Percentiles rank a stretch among this genome's conserved stretches.
Conservation (phyloP, 2,888 invertebrate genomes). For the Proisotoma minuta region DNA sequence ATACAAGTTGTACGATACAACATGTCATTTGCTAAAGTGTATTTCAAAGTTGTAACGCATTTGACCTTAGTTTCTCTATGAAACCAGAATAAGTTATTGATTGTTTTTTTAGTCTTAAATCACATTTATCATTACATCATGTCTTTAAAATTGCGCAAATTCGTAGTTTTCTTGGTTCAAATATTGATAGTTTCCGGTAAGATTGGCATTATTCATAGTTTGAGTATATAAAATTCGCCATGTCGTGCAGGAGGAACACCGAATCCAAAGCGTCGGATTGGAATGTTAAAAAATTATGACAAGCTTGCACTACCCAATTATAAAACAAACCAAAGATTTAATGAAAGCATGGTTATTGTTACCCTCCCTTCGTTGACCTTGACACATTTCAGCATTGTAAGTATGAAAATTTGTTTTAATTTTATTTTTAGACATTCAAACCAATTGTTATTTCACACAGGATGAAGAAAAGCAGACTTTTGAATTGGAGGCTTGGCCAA, state of each 20-base stretch:
- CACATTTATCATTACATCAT: too few relatives aligned
- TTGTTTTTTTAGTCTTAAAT: too few relatives aligned
- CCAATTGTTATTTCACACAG: conserved; percentile 14
- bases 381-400: conserved; percentile 42
- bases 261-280: conserved; percentile 35
- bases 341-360: conserved; percentile 23
- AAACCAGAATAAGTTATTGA: too few relatives aligned
- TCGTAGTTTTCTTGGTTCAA: too few relatives aligned
- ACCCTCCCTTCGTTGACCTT: conserved; percentile 36
- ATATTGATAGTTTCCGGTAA: conserved; percentile 1
- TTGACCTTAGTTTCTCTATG: too few relatives aligned
- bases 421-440: not conserved
- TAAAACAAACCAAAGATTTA: not conserved
- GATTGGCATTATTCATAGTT: too few relatives aligned
- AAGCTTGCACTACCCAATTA: conserved; percentile 37
- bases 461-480: conserved; percentile 41
- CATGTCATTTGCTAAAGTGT: too few relatives aligned
- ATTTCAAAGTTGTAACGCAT: too few relatives aligned
- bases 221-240: too few relatives aligned
- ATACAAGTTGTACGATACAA: too few relatives aligned
- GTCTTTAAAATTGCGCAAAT: too few relatives aligned
- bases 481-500: conserved; percentile 41
- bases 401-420: conserved; percentile 1
- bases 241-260: conserved; percentile 32
- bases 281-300: conserved; percentile 33